A percentile compares a stretch with the other conserved stretches of the same genome.
Evolutionary conservation across 2,888 invertebrate genomes (phyloP).

Genomic region (Galerucella calmariensis): DNA sequence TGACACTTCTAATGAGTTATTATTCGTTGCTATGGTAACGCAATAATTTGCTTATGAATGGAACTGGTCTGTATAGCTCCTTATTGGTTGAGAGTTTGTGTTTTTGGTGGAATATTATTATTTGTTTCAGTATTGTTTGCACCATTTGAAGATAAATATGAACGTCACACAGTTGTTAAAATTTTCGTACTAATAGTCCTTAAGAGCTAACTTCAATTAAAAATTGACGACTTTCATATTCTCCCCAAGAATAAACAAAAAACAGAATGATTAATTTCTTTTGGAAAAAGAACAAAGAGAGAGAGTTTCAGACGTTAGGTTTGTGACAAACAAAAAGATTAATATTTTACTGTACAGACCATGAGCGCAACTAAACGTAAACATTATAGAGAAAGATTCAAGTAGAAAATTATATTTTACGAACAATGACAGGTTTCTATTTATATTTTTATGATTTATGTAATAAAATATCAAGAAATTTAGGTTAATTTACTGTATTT

Average conservation of each 20-base stretch:
- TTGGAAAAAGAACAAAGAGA: constrained; percentile 23
- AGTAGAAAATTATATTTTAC: too few species aligned
- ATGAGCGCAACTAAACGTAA: not conserved
- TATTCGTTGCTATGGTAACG: too few species aligned
- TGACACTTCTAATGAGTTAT: too few species aligned
- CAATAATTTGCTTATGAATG: too few species aligned
- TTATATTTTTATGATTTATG: too few species aligned
- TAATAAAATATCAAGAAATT: too few species aligned
- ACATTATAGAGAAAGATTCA: not conserved
- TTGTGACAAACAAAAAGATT: constrained; percentile 32
- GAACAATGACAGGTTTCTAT: not conserved
- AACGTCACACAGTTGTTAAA: not conserved
- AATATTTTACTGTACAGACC: constrained; percentile 32
- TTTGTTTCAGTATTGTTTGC: too few species aligned
- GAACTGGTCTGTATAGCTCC: too few species aligned
- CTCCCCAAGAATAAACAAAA: constrained; percentile 7
- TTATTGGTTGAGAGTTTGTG: too few species aligned
- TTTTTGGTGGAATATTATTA: too few species aligned
- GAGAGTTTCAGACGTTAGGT: constrained; percentile 16
- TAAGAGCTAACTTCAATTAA: not conserved
- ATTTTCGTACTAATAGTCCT: not conserved
- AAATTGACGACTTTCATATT: not conserved
- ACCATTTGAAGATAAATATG: too few species aligned
- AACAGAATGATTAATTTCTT: constrained; percentile 24
- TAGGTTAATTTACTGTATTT: too few species aligned